Conservation (phyloP, 2,888 invertebrate species). For the Cephus sareptanus region DNA sequence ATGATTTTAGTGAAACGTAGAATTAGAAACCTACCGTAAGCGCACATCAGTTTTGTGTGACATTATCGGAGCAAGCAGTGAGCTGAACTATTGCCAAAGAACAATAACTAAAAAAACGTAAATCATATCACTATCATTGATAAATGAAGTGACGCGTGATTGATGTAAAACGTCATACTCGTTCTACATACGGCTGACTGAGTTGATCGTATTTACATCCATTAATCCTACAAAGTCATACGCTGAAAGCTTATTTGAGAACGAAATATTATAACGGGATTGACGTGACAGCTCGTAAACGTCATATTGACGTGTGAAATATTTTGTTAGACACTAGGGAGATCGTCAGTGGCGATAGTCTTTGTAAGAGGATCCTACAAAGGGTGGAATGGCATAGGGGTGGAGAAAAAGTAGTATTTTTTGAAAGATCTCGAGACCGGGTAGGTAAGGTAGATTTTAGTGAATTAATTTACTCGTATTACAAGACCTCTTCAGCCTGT, state of each 20-base stretch:
- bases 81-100: conserved; percentile 15
- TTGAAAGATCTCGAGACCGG: not conserved
- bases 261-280: conserved; percentile 6
- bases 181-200: not conserved
- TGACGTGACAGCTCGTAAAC: not conserved
- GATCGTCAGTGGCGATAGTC: not conserved
- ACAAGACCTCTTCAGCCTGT: too few relatives aligned
- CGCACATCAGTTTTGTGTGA: not conserved
- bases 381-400: not conserved
- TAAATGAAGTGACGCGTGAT: conserved; percentile 21
- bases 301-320: conserved; percentile 1
- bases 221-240: conserved; percentile 10
- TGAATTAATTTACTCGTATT: too few relatives aligned
- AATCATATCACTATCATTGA: conserved; percentile 22
- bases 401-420: not conserved
- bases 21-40: not conserved
- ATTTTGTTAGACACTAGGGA: not conserved
- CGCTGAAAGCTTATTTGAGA: conserved; percentile 11
- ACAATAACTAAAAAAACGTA: conserved; percentile 2
- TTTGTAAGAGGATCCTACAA: not conserved
- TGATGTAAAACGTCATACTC: conserved; percentile 10
- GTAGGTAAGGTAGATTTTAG: not conserved
- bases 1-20: not conserved
- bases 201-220: not conserved
- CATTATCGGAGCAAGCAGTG: not conserved